Evolutionary conservation across 2,113 vertebrate genomes (phyloP).

Genomic region (Istiophorus platypterus): DNA sequence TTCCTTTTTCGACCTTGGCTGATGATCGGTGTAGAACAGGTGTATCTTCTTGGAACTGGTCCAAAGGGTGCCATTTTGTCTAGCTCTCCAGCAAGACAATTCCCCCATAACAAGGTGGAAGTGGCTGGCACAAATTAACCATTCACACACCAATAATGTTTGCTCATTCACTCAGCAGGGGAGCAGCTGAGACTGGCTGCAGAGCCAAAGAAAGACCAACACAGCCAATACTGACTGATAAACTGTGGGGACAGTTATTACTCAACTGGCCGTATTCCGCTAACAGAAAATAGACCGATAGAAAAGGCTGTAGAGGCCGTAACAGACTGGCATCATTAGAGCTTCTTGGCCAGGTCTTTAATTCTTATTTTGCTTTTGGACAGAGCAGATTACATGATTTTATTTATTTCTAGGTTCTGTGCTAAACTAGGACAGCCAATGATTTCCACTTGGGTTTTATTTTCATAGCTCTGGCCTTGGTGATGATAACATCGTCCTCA

Average conservation of each 20-base stretch:
- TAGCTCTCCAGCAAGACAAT: conserved; percentile 17
- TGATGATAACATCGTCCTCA: too few relatives aligned
- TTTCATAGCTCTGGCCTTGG: too few relatives aligned
- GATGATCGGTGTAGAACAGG: conserved; percentile 16
- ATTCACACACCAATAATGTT: conserved; percentile 45
- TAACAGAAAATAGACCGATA: conserved; percentile 7
- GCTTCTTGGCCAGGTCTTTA: neutral
- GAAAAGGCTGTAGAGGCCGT: too few relatives aligned
- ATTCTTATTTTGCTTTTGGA: neutral
- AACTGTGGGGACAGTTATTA: conserved; percentile 26
- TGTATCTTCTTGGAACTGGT: conserved; percentile 27
- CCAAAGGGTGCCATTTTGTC: conserved; percentile 32
- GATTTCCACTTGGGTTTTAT: too few relatives aligned
- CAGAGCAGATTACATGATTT: neutral
- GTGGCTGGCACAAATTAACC: conserved; percentile 42
- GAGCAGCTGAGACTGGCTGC: conserved; percentile 12
- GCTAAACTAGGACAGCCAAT: too few relatives aligned
- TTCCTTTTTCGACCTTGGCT: conserved; percentile 32
- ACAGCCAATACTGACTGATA: conserved; percentile 16
- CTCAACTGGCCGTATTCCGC: neutral
- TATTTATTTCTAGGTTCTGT: neutral
- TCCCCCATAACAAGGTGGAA: conserved; percentile 21
- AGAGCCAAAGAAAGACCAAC: conserved; percentile 24
- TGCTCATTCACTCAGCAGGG: conserved; percentile 23
- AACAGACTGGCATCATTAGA: too few relatives aligned